These are phyloP conservation scores for Galbula dea DNA, from an alignment of 2,113 vertebrate genomes.

Conservation along the genomic window DNA sequence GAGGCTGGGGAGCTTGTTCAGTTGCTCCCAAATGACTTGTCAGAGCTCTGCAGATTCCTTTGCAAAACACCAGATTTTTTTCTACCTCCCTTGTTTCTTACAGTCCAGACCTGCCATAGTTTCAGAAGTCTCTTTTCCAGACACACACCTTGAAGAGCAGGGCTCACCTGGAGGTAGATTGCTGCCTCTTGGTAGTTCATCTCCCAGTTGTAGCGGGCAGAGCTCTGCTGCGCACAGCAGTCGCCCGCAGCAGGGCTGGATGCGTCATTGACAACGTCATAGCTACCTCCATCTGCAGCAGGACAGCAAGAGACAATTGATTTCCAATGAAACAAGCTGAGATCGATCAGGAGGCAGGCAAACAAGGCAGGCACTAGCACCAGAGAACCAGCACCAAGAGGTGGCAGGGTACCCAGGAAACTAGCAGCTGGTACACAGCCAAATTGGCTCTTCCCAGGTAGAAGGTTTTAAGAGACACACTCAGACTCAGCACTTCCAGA, in stretches of 20 bases:
- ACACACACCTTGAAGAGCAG: rapidly evolving
- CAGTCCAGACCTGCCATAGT: rapidly evolving
- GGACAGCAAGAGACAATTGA: background rate
- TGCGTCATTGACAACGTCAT: constrained; percentile 65
- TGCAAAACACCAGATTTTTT: background rate
- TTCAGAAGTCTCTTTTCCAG: background rate
- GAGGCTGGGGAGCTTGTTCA: background rate
- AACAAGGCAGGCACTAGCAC: background rate
- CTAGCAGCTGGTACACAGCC: background rate
- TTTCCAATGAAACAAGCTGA: background rate
- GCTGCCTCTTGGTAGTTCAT: constrained; percentile 98
- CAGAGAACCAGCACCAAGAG: background rate
- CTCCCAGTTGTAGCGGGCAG: constrained; percentile 86
- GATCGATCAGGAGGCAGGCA: background rate
- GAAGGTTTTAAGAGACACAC: background rate
- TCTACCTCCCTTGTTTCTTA: background rate
- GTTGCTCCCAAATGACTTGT: background rate
- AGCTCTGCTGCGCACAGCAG: constrained; percentile 69
- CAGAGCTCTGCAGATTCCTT: background rate
- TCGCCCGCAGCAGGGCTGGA: constrained; percentile 76
- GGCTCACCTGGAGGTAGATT: constrained; percentile 95
- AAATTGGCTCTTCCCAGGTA: background rate
- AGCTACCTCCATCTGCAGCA: constrained; percentile 80
- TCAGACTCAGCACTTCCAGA: background rate
- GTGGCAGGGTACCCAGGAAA: background rate